Base-by-base conservation (phyloP, 2,113 vertebrate species). In the Raphicerus campestris region DNA sequence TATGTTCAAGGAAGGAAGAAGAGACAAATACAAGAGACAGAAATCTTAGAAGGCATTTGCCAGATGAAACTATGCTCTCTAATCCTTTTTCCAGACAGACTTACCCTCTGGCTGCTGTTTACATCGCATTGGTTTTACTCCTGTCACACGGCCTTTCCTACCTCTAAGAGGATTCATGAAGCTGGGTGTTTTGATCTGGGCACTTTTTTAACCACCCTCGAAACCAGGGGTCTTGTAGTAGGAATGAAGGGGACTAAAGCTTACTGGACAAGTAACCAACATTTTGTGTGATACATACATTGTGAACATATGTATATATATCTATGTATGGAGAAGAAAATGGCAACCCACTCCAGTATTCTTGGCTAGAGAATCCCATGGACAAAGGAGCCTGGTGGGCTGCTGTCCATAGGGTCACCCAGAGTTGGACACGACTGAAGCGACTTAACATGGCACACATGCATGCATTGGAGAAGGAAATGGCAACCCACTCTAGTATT, bases 401-500 rank as follows among this genome's bases (percentile, higher is more conserved):
- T 66, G 32, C 61, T 17, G 32, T 63, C 61, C 32, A 63, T n/a
- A 9, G 61, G 32, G 61, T 63, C 61, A 9, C 61, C 3, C 16
- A 19, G 61, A 63, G 61, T 63, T 0, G 1, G 61, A 63, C 61
- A n/a, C 0, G 7, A n/a, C 61, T 63, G 16, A 63, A n/a, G 15
- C 0, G 1, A 63, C 15, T 63, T 63, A 63, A 32, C 61, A 17
- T 17, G 15, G 16, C 30, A 63, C 9, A 6, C 61, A 63, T 32
- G 30, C 30, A 2, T 17, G 30, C 61, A 17, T 63, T n/a, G 61
- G 32, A 19, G 61, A 63, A 63, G 32, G 32, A 63, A 63, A n/a
- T n/a, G 61, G 16, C 30, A 63, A n/a, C 32, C 30, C 30, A n/a
- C 16, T 63, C 32, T 32, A 63, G 3, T 63, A 4, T 63, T 63